A percentile compares a stretch with the other conserved stretches of the same genome.
phyloP scores from a whole-genome alignment of 2,113 vertebrate genomes.

The Myotis brandtii region DNA sequence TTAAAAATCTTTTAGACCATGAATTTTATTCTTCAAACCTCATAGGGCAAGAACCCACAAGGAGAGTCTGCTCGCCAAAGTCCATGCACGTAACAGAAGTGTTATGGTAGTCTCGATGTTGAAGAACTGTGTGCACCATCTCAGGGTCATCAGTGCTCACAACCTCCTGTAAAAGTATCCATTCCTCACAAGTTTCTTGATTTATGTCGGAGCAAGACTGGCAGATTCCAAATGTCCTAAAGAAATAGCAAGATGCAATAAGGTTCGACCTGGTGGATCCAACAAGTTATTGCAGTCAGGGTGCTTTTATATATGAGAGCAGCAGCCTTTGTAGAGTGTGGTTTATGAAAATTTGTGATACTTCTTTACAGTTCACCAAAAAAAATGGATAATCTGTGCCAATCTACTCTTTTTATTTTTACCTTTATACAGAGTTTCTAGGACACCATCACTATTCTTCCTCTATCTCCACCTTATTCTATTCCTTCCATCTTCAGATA shows the following conservation, averaged over 20 bases:
- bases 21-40: too few species aligned
- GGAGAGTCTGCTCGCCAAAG: too few species aligned
- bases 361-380: conserved; percentile 84
- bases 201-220: conserved; percentile 93
- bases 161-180: conserved; percentile 97
- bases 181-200: conserved; percentile 94
- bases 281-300: conserved; percentile 52
- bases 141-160: conserved; percentile 97
- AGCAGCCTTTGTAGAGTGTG: conserved; percentile 69
- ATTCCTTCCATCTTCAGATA: not conserved
- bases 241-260: conserved; percentile 96
- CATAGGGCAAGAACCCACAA: too few species aligned
- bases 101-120: conserved; percentile 95
- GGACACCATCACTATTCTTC: not conserved
- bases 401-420: conserved; percentile 37
- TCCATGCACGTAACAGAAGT: conserved; percentile 82
- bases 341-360: conserved; percentile 52
- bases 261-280: conserved; percentile 93
- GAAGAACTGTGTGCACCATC: conserved; percentile 95
- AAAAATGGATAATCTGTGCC: conserved; percentile 72
- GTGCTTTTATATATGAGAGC: conserved; percentile 68
- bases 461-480: not conserved
- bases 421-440: conserved; percentile 60
- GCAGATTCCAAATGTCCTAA: conserved; percentile 96
- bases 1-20: too few species aligned